Evolutionary conservation across 2,113 vertebrate species (phyloP), one percentile per base, ranked within the genome.

Genomic region (Mustela nigripes): DNA sequence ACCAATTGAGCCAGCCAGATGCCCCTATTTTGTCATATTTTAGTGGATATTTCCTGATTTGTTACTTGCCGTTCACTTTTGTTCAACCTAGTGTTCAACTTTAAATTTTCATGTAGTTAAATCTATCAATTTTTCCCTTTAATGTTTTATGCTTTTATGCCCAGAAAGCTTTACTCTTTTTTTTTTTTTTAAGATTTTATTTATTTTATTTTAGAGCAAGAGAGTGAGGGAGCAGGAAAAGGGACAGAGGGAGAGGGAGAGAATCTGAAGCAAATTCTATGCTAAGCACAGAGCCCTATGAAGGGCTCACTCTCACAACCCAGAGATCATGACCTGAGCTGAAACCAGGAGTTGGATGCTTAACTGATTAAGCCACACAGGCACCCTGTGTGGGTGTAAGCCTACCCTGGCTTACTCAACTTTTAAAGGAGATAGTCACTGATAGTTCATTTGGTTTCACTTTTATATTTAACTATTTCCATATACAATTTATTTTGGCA

Each of bases 381-480:
- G 65, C 31, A 18, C 15, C 65, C 65, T n/a, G 26, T 42, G 42
- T 42, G 42, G 42, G 42, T 42, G 42, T 42, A 42, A 42, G 42
- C 42, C 42, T 42, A 18, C 15, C 65, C 65, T n/a, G 26, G 3
- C 18, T 83, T 94, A 33, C 19, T 87, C 26, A 78, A 63, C 24
- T 71, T 24, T 95, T 63, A 93, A 65, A 89, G 73, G 18, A 82
- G n/a, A 33, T 14, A 67, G 67, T 84, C 45, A 89, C 5, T 86
- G 12, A 42, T 10, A 84, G 21, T n/a, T 80, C 33, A 56, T 93
- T 81, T 58, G 10, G 28, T 88, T 95, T 88, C 28, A 80, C 16
- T 89, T 98, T 94, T 78, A 58, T 78, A 96, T 81, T 95, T 90
- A 69, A 94, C 22, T 92, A 63, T 79, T 69, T 80, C 18, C 42